These are phyloP conservation scores for Dreissena polymorpha DNA, from an alignment of 1,140 invertebrate species.

Conservation along the genomic window DNA sequence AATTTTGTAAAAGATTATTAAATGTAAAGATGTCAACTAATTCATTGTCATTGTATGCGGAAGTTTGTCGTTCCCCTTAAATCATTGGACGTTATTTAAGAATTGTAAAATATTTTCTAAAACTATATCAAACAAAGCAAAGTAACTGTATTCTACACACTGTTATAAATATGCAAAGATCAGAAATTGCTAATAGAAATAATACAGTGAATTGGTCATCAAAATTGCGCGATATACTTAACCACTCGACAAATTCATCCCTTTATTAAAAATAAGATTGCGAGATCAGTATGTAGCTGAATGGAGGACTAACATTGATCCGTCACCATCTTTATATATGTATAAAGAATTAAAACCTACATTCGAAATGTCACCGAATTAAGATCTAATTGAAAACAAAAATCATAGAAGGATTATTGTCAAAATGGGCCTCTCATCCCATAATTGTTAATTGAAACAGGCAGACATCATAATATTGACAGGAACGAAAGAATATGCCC, in stretches of 20 bases:
- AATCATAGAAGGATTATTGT: neutral
- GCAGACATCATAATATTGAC: conserved; percentile 25
- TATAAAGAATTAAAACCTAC: neutral
- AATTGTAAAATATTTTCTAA: conserved; percentile 17
- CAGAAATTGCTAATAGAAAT: neutral
- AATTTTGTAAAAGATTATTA: conserved; percentile 35
- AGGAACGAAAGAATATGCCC: conserved; percentile 3
- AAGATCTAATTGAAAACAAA: neutral
- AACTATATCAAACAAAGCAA: neutral
- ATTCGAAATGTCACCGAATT: neutral
- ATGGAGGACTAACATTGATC: neutral
- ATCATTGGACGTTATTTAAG: conserved; percentile 7
- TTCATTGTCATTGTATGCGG: conserved; percentile 1
- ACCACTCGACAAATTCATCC: neutral
- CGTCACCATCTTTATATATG: neutral
- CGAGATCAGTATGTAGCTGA: neutral
- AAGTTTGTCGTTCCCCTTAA: conserved; percentile 17
- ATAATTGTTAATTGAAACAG: conserved; percentile 21
- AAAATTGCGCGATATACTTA: neutral
- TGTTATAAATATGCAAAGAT: neutral
- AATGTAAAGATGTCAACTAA: conserved; percentile 14
- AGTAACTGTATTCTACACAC: conserved; percentile 18
- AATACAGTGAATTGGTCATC: neutral
- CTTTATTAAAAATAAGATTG: neutral
- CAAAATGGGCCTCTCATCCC: neutral